A percentile compares a stretch with the other conserved stretches of the same genome.
phyloP scores from a whole-genome alignment of 2,113 vertebrate genomes.

The Myocastor coypus region DNA sequence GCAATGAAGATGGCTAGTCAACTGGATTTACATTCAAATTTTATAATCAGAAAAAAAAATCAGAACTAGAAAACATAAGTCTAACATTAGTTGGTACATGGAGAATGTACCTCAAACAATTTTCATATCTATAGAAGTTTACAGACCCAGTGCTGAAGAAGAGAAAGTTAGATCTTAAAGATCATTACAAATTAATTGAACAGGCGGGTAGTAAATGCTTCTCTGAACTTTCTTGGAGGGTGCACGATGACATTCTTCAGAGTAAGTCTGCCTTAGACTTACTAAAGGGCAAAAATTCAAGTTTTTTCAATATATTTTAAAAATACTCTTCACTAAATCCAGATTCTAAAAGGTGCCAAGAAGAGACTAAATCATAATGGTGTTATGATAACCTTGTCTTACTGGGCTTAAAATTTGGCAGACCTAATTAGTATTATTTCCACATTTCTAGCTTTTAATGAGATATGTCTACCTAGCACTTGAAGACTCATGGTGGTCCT shows the following conservation, averaged over 20 bases:
- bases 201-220: not conserved
- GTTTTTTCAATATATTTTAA: not conserved
- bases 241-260: not conserved
- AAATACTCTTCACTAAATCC: not conserved
- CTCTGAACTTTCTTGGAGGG: not conserved
- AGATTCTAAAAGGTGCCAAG: not conserved
- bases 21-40: not conserved
- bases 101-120: not conserved
- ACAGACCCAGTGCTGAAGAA: not conserved
- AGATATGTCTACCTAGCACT: not conserved
- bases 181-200: not conserved
- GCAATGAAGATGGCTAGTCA: not conserved
- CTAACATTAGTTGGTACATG: not conserved
- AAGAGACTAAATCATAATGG: not conserved
- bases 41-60: slow-evolving; percentile 48
- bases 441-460: not conserved
- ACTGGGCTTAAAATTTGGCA: not conserved
- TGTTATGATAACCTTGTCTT: not conserved
- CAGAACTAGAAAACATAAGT: not conserved
- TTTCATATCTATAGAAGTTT: not conserved
- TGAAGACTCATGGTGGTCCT: not conserved
- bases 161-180: not conserved
- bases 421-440: not conserved
- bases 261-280: not conserved
- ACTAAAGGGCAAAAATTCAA: not conserved